Evolutionary conservation across 2,797 vertebrate species (phyloP).

Genomic region (Notoglanidium macrostoma): DNA sequence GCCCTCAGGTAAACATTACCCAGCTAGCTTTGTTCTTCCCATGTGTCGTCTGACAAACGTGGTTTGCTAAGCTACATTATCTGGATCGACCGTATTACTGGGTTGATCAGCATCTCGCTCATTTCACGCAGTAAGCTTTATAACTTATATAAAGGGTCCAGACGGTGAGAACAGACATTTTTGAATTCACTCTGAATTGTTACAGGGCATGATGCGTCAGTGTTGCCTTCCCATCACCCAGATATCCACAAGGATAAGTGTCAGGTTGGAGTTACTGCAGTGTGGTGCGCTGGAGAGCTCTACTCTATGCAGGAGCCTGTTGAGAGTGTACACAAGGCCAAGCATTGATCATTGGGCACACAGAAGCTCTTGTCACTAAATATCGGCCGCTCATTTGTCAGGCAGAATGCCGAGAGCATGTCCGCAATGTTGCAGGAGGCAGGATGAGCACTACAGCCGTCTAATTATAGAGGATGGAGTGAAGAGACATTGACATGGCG

Average conservation of each 20-base stretch:
- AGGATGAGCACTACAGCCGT: neutral
- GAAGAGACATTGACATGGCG: neutral
- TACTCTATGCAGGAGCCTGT: slow-evolving; percentile 20
- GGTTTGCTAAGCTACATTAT: no score
- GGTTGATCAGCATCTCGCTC: no score
- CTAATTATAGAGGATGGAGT: slow-evolving; percentile 15
- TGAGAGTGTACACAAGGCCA: slow-evolving; percentile 37
- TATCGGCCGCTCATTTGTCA: slow-evolving; percentile 50
- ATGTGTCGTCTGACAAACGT: no score
- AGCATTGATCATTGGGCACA: slow-evolving; percentile 42
- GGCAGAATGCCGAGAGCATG: slow-evolving; percentile 14
- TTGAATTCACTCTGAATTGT: neutral
- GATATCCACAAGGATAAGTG: neutral
- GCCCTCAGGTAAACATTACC: no score
- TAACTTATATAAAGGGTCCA: neutral
- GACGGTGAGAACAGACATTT: neutral
- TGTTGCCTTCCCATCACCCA: neutral
- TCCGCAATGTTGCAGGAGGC: slow-evolving; percentile 12
- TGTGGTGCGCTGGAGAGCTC: slow-evolving; percentile 26
- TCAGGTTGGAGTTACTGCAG: neutral
- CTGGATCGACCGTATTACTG: no score
- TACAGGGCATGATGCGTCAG: neutral
- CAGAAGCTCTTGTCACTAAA: slow-evolving; percentile 26
- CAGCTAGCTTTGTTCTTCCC: no score
- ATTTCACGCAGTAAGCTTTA: no score